Conservation (phyloP, 2,797 vertebrate species). For the Pantherophis vulpinus region DNA sequence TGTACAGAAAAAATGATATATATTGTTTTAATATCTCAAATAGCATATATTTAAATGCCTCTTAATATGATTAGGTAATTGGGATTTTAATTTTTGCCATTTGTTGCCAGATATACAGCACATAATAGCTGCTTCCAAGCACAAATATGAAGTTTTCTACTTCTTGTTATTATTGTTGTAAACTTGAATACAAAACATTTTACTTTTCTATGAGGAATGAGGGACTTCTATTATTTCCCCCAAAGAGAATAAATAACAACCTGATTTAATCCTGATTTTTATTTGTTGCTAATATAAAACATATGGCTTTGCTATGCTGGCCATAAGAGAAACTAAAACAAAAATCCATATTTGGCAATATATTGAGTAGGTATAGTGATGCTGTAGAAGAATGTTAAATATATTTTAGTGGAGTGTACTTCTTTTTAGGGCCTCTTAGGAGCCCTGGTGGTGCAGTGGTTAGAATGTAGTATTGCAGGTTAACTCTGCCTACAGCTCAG, state of each 20-base stretch:
- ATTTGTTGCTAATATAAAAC: not conserved
- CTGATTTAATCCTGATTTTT: not conserved
- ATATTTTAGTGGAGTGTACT: not conserved
- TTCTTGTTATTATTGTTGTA: not conserved
- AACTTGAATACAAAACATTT: not conserved
- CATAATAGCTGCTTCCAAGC: not conserved
- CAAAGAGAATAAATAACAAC: not conserved
- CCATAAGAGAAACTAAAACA: not conserved
- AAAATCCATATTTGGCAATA: not conserved
- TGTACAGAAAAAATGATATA: constrained; percentile 24
- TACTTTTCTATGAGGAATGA: not conserved
- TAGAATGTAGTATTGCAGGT: not conserved
- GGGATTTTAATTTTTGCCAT: not conserved
- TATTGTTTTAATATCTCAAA: constrained; percentile 41
- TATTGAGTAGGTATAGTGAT: not conserved
- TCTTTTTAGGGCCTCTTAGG: not conserved
- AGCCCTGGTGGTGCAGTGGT: not conserved
- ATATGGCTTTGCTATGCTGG: not conserved
- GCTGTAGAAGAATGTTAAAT: not conserved
- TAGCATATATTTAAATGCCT: constrained; percentile 11
- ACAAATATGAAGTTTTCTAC: not conserved
- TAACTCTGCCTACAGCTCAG: not conserved
- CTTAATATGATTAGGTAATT: not conserved
- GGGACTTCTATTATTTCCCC: not conserved
- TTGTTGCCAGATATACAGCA: constrained; percentile 16